A percentile compares a stretch with the other conserved stretches of the same genome.
Evolutionary conservation across 1,140 invertebrate genomes (phyloP).

Genomic region (Steinernema khuongi): DNA sequence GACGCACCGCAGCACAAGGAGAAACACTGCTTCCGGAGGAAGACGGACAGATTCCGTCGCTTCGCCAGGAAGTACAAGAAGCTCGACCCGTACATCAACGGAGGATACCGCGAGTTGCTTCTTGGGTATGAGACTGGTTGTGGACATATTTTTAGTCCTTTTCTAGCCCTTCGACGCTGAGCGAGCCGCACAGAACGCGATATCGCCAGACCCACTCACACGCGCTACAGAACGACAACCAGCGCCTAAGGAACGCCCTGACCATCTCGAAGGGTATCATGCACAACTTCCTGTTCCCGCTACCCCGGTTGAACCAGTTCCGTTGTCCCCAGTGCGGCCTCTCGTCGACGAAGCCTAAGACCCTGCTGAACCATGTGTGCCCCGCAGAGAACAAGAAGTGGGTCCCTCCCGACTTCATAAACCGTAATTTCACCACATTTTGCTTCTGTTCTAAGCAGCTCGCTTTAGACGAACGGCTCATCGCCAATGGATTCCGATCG

Average conservation of each 20-base stretch:
- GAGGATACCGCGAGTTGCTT: neutral
- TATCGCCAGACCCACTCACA: neutral
- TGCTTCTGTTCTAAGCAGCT: neutral
- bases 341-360: neutral
- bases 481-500: neutral
- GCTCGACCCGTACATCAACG: neutral
- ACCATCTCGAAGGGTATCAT: neutral
- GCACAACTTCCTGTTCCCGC: neutral
- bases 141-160: neutral
- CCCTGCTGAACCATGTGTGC: neutral
- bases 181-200: neutral
- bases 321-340: slow-evolving; percentile 5
- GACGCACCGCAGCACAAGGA: neutral
- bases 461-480: neutral
- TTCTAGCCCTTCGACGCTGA: neutral
- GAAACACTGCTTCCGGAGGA: neutral
- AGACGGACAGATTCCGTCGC: neutral
- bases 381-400: slow-evolving; percentile 1
- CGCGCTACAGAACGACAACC: neutral
- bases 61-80: neutral
- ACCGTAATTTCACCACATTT: neutral
- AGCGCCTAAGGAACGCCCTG: neutral
- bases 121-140: neutral
- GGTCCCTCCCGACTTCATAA: neutral
- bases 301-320: neutral